Evolutionary conservation across 2,888 invertebrate genomes (phyloP), one percentile per base, ranked within the genome.

Genomic region (Galeruca laticollis): DNA sequence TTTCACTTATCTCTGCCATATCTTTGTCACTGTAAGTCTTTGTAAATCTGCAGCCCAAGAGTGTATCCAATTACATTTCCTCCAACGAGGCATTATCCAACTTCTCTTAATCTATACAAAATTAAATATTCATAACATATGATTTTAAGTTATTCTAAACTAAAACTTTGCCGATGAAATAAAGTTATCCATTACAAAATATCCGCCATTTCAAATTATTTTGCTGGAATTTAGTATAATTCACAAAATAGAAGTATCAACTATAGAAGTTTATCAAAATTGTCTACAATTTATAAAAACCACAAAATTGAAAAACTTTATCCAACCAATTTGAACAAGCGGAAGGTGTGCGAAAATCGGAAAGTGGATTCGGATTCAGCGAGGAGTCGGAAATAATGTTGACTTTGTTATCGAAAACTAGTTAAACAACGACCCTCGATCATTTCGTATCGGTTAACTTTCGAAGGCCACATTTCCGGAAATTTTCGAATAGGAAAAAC

Each of bases 371-470:
- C 37, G 66, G 33, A 66, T 57, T 61, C 57, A 33, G 43, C 60
- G 52, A 70, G 43, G 37, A 67, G 67, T 67, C 67, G 70, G 67
- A 70, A 70, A 63, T 67, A 64, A 67, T 60, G 66, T 67, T 62
- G 63, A 70, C 67, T 67, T 67, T 70, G 66, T 70, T 67, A 66
- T 66, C 66, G 66, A 51, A 66, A 66, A 66, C 66, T 66, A 66
- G 66, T 66, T 66, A 66, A 66, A 66, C 66, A 66, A 66, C 65
- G 59, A 66, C 66, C 59, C 66, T 66, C 66, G 15, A 66, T 65
- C 65, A 66, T 60, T 66, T 66, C 49, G 59, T 59, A 60, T 59
- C 66, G 66, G 66, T 60, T 60, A 51, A 60, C 51, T 66, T 63
- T 63, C 54, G 54, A 56, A 56, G 51, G 13, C 63, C 59, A 26